phyloP scores from a whole-genome alignment of 2,113 vertebrate species.

The Dolichallabes microphthalmus region DNA sequence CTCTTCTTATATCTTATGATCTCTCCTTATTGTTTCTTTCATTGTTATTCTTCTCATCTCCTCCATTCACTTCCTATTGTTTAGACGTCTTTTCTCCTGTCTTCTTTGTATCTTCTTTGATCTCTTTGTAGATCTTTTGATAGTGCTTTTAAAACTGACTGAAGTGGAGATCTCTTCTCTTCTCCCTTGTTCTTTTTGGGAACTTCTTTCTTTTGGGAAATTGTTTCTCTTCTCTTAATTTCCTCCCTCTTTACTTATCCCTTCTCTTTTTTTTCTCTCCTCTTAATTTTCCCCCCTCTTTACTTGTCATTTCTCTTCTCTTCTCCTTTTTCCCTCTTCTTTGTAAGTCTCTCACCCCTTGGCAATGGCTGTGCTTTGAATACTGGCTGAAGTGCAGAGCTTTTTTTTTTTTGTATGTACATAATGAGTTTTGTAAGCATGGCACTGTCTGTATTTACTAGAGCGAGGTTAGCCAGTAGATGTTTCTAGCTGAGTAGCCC shows the following conservation, averaged over 20 bases:
- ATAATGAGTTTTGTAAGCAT: background rate
- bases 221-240: background rate
- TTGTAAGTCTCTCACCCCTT: background rate
- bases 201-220: background rate
- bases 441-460: background rate
- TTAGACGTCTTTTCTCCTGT: background rate
- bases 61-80: background rate
- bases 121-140: too few relatives aligned
- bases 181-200: background rate
- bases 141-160: background rate
- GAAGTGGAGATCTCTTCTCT: background rate
- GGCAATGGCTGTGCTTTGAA: background rate
- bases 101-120: too few relatives aligned
- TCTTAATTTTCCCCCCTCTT: background rate
- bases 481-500: constrained; percentile 5
- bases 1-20: background rate
- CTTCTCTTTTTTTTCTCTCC: background rate
- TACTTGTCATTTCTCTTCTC: background rate
- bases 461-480: background rate
- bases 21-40: background rate
- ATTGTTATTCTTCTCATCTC: background rate
- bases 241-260: background rate
- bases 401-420: background rate
- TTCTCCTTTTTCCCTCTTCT: background rate
- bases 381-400: background rate